Evolutionary conservation across 2,797 vertebrate genomes (phyloP), one percentile per base, ranked within the genome.

Genomic region (Carapus acus): DNA sequence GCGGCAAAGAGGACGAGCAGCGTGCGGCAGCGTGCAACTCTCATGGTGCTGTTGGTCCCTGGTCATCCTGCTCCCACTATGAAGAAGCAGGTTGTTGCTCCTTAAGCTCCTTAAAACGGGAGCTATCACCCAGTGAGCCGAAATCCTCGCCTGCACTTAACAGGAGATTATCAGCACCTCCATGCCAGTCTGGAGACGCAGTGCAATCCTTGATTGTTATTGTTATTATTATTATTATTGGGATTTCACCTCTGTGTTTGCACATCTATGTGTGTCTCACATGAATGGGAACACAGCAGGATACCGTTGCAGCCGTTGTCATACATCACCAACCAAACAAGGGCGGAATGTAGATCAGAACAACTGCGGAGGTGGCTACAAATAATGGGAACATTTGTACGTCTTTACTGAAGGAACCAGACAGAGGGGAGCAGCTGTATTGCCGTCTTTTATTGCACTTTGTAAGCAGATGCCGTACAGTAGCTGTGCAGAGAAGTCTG

Each of bases 371-470:
- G 24, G 9, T 27, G 24, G 9, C n/a, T n/a, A n/a, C n/a, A n/a
- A n/a, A n/a, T n/a, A n/a, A n/a, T n/a, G 24, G 9, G 5, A 27
- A 27, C 24, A 27, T 27, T n/a, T 27, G 24, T 27, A 9, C 24
- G 9, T 5, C 24, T 27, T 9, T 27, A 27, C 24, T 27, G 3
- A 54, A 69, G 67, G 27, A 61, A 55, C 7, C 34, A 58, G 44
- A 54, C 49, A 44, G 11, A 74, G 38, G 17, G 8, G 60, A 27
- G 19, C 9, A 7, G 49, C 64, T 61, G 80, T 86, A 88, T 88
- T 89, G 86, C 83, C 85, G 83, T 87, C 73, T 84, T 90, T 90
- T 91, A 91, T 91, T 90, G 88, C 88, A 89, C 87, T 80, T 90
- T 82, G 62, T 82, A 88, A 89, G 86, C 87, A 79, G 82, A 86